Percentiles rank a stretch among this genome's conserved stretches.
These are phyloP conservation scores for Musca vetustissima DNA, from an alignment of 1,140 invertebrate genomes.

Conservation along the genomic window DNA sequence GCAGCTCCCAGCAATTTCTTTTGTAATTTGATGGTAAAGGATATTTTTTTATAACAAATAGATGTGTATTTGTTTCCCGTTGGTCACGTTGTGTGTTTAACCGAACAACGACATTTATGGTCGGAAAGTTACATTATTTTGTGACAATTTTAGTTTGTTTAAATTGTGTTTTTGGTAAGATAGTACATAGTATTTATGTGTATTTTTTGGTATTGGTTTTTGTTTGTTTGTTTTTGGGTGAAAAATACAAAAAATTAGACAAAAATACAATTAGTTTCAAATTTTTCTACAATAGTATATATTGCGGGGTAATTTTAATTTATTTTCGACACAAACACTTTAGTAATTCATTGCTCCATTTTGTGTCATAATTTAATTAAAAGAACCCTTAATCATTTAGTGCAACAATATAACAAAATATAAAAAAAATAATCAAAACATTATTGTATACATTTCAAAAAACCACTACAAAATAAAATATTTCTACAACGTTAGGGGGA, in stretches of 20 bases:
- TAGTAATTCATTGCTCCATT: no score
- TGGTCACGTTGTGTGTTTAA: no score
- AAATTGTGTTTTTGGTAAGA: constrained; percentile 4
- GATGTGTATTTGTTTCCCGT: no score
- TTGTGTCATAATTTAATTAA: no score
- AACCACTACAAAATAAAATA: constrained; percentile 3
- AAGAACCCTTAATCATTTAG: constrained; percentile 10
- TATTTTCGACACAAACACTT: constrained; percentile 30
- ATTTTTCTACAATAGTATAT: constrained; percentile 43
- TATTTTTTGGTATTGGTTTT: constrained; percentile 41
- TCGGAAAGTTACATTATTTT: background rate
- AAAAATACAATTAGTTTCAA: constrained; percentile 54
- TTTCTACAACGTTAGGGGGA: no score
- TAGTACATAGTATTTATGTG: constrained; percentile 26
- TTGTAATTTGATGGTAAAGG: constrained; percentile 16
- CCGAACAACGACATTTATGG: no score
- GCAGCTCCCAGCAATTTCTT: constrained; percentile 88
- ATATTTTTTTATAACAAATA: no score
- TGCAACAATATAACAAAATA: constrained; percentile 38
- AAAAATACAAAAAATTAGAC: constrained; percentile 54
- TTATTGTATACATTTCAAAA: constrained; percentile 23
- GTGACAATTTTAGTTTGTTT: constrained; percentile 1
- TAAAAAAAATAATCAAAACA: constrained; percentile 35
- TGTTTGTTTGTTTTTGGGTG: constrained; percentile 39
- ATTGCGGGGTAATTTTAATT: background rate